These are phyloP conservation scores for Saccopteryx bilineata DNA, from an alignment of 2,113 vertebrate species.

Conservation along the genomic window DNA sequence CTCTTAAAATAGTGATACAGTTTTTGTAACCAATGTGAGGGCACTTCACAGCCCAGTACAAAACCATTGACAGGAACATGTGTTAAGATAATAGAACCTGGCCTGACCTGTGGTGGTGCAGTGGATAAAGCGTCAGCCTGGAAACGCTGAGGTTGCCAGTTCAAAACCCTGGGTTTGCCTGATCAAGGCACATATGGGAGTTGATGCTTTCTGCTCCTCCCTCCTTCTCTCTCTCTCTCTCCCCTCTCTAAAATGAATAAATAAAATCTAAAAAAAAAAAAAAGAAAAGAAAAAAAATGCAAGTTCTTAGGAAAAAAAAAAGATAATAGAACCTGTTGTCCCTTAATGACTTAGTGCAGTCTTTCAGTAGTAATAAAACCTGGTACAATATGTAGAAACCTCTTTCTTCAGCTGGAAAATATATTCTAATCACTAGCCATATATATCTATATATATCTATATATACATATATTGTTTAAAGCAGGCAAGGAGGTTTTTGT, in stretches of 20 bases:
- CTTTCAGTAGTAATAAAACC: conserved; percentile 58
- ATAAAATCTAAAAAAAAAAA: no score
- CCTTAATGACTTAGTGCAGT: conserved; percentile 34
- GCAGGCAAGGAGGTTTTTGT: background rate
- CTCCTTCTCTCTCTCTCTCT: no score
- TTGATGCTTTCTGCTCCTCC: no score
- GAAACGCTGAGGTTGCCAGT: no score
- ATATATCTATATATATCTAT: background rate
- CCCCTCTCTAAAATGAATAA: no score
- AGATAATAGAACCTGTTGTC: conserved; percentile 52
- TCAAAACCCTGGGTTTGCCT: no score
- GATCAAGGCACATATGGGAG: no score
- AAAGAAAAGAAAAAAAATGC: no score
- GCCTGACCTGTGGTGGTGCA: no score
- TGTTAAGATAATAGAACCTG: conserved; percentile 43
- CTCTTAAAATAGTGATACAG: conserved; percentile 35
- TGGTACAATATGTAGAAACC: conserved; percentile 29
- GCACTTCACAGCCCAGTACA: background rate
- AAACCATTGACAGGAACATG: background rate
- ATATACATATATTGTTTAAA: background rate
- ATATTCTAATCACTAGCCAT: conserved; percentile 50
- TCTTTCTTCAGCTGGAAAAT: conserved; percentile 74
- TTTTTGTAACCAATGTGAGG: conserved; percentile 41
- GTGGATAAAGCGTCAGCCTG: no score
- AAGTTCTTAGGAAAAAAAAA: background rate